phyloP scores from a whole-genome alignment of 2,113 vertebrate genomes.

The Pterocles orientalis region DNA sequence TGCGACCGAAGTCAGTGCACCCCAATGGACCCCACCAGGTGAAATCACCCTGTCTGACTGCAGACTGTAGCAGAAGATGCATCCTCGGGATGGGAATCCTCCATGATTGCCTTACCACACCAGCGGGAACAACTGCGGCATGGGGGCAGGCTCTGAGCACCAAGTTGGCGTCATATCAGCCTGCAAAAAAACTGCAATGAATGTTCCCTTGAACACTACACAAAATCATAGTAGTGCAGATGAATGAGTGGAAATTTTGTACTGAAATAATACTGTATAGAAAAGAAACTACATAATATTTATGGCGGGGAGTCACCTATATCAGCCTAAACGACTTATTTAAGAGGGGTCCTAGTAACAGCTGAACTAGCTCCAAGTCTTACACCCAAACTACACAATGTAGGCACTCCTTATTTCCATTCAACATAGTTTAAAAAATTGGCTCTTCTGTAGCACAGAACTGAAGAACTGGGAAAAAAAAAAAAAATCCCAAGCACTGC shows the following conservation, averaged over 20 bases:
- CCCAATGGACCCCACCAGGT: background rate
- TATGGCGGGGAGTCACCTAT: background rate
- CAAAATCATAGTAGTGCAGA: background rate
- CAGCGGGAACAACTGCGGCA: background rate
- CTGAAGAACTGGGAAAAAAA: background rate
- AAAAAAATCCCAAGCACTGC: background rate
- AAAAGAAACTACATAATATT: background rate
- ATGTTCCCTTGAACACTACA: background rate
- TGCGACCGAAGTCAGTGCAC: background rate
- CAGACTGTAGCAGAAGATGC: background rate
- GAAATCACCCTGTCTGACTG: background rate
- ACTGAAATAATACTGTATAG: background rate
- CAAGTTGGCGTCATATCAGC: accelerated
- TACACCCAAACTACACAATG: background rate
- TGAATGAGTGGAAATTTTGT: background rate
- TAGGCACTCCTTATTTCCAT: background rate
- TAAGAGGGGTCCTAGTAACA: background rate
- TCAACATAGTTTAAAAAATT: background rate
- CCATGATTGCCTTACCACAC: background rate
- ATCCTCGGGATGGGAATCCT: background rate
- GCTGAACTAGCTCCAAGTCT: background rate
- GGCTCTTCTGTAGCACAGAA: background rate
- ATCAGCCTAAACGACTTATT: background rate
- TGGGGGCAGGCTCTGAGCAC: background rate
- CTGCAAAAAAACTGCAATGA: background rate